phyloP scores from a whole-genome alignment of 2,888 invertebrate genomes.

The Scaptomyza polygonia region DNA sequence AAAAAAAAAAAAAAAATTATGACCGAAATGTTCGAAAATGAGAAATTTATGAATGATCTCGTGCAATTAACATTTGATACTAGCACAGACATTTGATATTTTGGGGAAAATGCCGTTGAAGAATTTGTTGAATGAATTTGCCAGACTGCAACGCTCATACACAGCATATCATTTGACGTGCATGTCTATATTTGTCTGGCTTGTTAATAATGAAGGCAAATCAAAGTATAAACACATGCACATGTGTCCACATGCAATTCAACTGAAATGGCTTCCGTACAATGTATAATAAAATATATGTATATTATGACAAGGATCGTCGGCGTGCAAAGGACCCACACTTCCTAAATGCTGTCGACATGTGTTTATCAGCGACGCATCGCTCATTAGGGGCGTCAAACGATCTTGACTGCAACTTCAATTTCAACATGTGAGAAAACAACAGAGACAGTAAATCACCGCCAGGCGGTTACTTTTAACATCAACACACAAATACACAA shows the following conservation, averaged over 20 bases:
- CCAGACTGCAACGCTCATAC: slow-evolving; percentile 58
- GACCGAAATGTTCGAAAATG: slow-evolving; percentile 21
- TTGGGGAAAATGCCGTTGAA: slow-evolving; percentile 51
- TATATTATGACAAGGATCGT: slow-evolving; percentile 51
- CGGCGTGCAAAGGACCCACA: slow-evolving; percentile 46
- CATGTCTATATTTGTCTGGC: slow-evolving; percentile 43
- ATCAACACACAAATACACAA: slow-evolving; percentile 1
- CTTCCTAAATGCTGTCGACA: slow-evolving; percentile 54
- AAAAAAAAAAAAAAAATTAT: too few species aligned
- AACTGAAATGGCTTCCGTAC: slow-evolving; percentile 28
- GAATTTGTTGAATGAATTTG: slow-evolving; percentile 53
- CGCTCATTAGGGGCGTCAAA: slow-evolving; percentile 62
- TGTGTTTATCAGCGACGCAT: slow-evolving; percentile 49
- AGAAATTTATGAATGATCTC: slow-evolving; percentile 49
- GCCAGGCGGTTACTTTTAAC: slow-evolving; percentile 29
- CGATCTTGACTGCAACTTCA: slow-evolving; percentile 36
- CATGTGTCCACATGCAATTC: slow-evolving; percentile 67
- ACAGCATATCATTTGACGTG: slow-evolving; percentile 38
- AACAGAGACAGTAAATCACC: slow-evolving; percentile 60
- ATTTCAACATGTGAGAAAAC: slow-evolving; percentile 43
- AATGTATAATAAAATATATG: slow-evolving; percentile 2
- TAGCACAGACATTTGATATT: slow-evolving; percentile 51
- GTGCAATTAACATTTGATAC: slow-evolving; percentile 45
- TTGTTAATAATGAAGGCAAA: slow-evolving; percentile 44
- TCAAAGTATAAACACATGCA: slow-evolving; percentile 58